Evolutionary conservation across 1,140 invertebrate genomes (phyloP).

Genomic region (Megalonaias nervosa): DNA sequence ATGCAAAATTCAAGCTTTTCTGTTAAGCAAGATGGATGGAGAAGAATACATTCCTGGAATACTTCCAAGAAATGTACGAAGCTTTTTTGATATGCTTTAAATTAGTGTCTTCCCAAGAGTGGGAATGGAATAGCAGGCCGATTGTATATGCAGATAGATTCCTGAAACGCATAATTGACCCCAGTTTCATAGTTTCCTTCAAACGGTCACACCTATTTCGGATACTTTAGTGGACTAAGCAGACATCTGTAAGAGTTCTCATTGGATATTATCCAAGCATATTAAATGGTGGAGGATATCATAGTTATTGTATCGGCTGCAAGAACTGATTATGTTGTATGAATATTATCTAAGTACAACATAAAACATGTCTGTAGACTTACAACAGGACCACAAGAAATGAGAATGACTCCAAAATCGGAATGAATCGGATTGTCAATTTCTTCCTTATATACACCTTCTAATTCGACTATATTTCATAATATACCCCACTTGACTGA

Average conservation of each 20-base stretch:
- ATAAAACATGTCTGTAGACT: conserved; percentile 14
- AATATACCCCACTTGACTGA: too few species aligned
- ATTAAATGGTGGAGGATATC: conserved; percentile 23
- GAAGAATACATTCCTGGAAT: conserved; percentile 33
- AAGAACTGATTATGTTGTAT: conserved; percentile 14
- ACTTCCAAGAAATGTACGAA: conserved; percentile 36
- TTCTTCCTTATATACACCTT: too few species aligned
- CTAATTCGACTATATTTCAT: too few species aligned
- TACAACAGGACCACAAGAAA: conserved; percentile 14
- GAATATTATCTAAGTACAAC: too few species aligned
- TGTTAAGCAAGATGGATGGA: conserved; percentile 39
- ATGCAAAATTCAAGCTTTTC: conserved; percentile 29
- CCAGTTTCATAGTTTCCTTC: conserved; percentile 38
- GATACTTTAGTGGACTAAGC: conserved; percentile 31
- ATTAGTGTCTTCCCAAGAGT: conserved; percentile 19
- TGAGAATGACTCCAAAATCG: conserved; percentile 25
- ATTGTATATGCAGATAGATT: conserved; percentile 30
- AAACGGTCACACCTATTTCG: conserved; percentile 37
- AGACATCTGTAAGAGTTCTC: conserved; percentile 31
- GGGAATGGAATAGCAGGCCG: conserved; percentile 30
- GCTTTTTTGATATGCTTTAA: conserved; percentile 20
- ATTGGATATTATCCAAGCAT: conserved; percentile 33
- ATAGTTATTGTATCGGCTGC: not conserved
- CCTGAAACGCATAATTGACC: conserved; percentile 29
- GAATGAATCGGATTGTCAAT: too few species aligned